These are phyloP conservation scores for Leptinotarsa defecta DNA, from an alignment of 1,140 invertebrate species.

Conservation along the genomic window DNA sequence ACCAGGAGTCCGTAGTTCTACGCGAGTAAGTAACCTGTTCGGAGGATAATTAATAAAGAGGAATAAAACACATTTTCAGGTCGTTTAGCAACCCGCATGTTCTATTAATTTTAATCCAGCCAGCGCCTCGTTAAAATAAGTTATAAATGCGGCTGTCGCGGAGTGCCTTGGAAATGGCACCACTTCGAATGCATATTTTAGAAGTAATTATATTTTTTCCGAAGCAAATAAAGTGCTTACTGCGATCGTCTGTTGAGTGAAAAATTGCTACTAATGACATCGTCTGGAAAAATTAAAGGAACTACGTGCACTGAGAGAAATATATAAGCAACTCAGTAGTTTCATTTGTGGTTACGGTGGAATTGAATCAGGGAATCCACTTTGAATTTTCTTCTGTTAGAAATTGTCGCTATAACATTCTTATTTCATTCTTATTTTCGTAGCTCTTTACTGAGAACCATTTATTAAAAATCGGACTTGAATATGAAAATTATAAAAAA, in stretches of 20 bases:
- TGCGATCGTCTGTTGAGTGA: conserved; percentile 14
- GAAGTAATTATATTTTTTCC: conserved; percentile 10
- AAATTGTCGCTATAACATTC: too few species aligned
- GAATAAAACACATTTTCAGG: conserved; percentile 31
- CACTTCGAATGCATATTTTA: conserved; percentile 16
- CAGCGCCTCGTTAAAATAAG: conserved; percentile 25
- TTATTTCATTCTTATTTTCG: too few species aligned
- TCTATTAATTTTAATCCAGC: conserved; percentile 33
- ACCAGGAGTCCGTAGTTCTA: conserved; percentile 14
- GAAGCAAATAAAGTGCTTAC: neutral
- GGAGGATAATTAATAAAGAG: conserved; percentile 30
- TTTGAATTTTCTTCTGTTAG: too few species aligned
- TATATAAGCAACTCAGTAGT: too few species aligned
- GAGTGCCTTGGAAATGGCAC: conserved; percentile 14
- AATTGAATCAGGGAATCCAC: too few species aligned
- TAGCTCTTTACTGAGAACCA: too few species aligned
- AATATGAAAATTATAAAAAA: too few species aligned
- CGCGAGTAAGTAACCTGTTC: conserved; percentile 24
- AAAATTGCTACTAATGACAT: neutral
- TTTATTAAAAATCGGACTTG: too few species aligned
- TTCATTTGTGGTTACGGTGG: too few species aligned
- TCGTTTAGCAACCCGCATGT: conserved; percentile 31
- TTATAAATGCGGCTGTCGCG: conserved; percentile 21
- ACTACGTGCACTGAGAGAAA: too few species aligned
- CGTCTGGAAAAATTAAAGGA: neutral